phyloP scores from a whole-genome alignment of 2,797 vertebrate species.

The Chelon labrosus region DNA sequence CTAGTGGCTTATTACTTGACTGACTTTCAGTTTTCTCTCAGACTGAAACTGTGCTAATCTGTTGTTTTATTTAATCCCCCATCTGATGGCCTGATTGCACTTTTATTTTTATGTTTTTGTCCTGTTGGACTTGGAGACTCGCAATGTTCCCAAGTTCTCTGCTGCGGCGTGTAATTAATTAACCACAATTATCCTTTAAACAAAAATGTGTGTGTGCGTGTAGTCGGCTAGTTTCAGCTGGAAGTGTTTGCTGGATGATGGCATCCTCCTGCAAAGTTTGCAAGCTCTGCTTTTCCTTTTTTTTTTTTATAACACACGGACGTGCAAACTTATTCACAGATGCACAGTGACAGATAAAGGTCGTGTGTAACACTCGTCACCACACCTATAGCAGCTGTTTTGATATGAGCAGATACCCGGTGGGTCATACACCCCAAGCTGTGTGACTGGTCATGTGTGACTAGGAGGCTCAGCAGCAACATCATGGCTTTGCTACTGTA shows the following conservation, averaged over 20 bases:
- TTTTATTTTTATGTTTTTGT: neutral
- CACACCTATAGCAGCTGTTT: conserved; percentile 56
- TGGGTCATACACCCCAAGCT: conserved; percentile 32
- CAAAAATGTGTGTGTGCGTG: neutral
- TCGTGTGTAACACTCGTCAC: conserved; percentile 39
- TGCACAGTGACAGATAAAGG: conserved; percentile 35
- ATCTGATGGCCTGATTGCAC: no score
- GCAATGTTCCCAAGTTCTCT: no score
- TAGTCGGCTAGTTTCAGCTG: neutral
- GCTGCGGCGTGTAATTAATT: neutral
- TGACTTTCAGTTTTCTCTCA: neutral
- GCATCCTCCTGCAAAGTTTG: neutral
- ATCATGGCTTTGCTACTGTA: neutral
- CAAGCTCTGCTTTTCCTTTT: neutral
- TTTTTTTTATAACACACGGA: neutral
- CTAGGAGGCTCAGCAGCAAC: conserved; percentile 9
- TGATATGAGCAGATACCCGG: conserved; percentile 51
- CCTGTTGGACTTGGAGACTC: no score
- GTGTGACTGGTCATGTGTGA: conserved; percentile 38
- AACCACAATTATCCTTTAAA: neutral
- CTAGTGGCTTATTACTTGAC: neutral
- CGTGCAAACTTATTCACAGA: conserved; percentile 4
- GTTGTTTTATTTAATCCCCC: neutral
- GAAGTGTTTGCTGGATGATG: no score
- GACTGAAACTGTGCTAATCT: neutral